These are phyloP conservation scores for Apamea monoglypha DNA, from an alignment of 2,888 invertebrate genomes.

Conservation along the genomic window DNA sequence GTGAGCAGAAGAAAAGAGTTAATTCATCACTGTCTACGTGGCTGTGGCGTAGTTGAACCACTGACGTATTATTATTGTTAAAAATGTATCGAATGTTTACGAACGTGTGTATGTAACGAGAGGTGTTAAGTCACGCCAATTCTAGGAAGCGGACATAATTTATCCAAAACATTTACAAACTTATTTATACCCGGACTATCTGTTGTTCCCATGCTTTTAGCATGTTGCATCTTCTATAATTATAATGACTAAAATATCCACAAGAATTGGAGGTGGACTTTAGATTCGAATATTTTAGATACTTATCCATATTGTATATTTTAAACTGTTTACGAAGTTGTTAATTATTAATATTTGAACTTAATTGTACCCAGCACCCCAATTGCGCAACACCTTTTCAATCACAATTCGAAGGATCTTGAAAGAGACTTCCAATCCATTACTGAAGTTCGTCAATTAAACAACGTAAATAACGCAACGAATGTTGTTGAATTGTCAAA, in stretches of 20 bases:
- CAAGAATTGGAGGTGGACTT: conserved; percentile 9
- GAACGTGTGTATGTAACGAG: conserved; percentile 43
- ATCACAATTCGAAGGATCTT: neutral
- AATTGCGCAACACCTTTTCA: neutral
- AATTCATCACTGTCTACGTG: conserved; percentile 54
- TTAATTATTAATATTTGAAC: neutral
- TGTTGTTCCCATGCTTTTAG: conserved; percentile 41
- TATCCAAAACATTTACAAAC: conserved; percentile 48
- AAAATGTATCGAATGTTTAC: conserved; percentile 65
- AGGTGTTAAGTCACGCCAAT: conserved; percentile 63
- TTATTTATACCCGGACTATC: conserved; percentile 49
- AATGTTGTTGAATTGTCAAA: neutral
- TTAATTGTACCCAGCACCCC: neutral
- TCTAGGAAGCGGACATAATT: conserved; percentile 67
- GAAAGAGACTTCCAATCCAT: neutral
- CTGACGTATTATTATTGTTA: conserved; percentile 56
- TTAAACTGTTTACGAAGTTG: neutral
- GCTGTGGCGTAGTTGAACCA: conserved; percentile 39
- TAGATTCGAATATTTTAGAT: conserved; percentile 4
- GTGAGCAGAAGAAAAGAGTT: conserved; percentile 23
- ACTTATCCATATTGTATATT: conserved; percentile 4
- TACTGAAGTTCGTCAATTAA: neutral
- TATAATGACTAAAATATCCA: conserved; percentile 31
- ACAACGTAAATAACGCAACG: neutral
- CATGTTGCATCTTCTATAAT: conserved; percentile 46